Evolutionary conservation across 2,797 vertebrate genomes (phyloP), one percentile per base, ranked within the genome.

Genomic region (Rhynchonycteris naso): DNA sequence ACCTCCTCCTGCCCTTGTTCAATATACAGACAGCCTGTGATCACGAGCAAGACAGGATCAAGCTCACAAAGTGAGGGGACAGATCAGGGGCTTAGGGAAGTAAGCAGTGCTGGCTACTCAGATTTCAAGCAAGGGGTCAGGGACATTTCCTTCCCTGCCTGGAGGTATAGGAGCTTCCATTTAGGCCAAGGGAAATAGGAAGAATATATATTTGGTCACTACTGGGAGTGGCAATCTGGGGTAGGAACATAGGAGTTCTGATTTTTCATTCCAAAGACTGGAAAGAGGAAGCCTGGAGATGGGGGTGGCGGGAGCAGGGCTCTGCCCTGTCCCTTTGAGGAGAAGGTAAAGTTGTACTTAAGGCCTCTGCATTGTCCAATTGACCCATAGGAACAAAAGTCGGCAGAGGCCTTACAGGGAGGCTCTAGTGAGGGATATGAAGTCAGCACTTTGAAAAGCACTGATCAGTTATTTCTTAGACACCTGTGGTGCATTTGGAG

Each of bases 391-490:
- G 47, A n/a, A 90, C 33, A 26, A 92, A 59, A 72, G 35, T 78
- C 24, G 15, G 81, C 68, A 50, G 75, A 69, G 18, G 80, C 65
- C 72, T 13, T 47, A 56, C 33, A 43, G 28, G 0, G 7, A 88
- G 63, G 52, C 93, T 82, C 30, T 4, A 50, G 38, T 38, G 24
- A 85, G n/a, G 54, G n/a, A 54, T 24, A 10, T 0, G n/a, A 59
- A 52, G 18, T 16, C 50, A 93, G 71, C 4, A n/a, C 50, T 80
- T 63, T 72, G 58, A 91, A 66, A 56, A 87, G 66, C 22, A 72
- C 52, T 63, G 66, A 83, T 43, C 65, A 85, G 63, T 9, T 50
- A 71, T n/a, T 85, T 92, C 94, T 93, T 76, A 93, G 85, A 81
- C 87, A 93, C 38, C 75, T 91, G 50, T 13, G 68, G 52, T 69